phyloP scores from a whole-genome alignment of 2,797 vertebrate genomes.

The Harpagifer antarcticus region DNA sequence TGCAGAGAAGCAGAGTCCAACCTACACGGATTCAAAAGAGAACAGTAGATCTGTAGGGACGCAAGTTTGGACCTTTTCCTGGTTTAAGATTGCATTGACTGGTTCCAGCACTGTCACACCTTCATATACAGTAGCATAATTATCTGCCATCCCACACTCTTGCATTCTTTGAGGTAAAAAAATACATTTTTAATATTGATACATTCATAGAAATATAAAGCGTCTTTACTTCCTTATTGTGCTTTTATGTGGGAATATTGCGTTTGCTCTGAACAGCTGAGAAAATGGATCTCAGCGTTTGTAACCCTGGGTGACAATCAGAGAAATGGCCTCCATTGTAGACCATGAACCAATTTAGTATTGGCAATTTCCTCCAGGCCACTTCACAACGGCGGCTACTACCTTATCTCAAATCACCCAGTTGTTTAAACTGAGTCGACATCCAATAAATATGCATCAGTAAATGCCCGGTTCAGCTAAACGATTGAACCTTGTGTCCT shows the following conservation, averaged over 20 bases:
- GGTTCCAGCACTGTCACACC: conserved; percentile 45
- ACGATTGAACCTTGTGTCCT: conserved; percentile 62
- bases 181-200: conserved; percentile 83
- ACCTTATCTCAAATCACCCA: conserved; percentile 48
- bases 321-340: conserved; percentile 41
- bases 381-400: conserved; percentile 45
- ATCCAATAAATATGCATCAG: conserved; percentile 67
- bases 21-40: conserved; percentile 65
- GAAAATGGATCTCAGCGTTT: conserved; percentile 58
- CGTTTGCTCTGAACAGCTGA: conserved; percentile 60
- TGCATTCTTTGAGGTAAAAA: conserved; percentile 80
- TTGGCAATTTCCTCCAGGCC: conserved; percentile 52
- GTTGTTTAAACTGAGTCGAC: conserved; percentile 56
- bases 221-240: conserved; percentile 72
- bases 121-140: conserved; percentile 46
- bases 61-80: conserved; percentile 50
- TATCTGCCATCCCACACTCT: conserved; percentile 47
- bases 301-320: conserved; percentile 52
- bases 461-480: conserved; percentile 71
- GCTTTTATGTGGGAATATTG: conserved; percentile 80
- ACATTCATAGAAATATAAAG: conserved; percentile 87
- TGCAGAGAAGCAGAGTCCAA: conserved; percentile 71
- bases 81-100: conserved; percentile 66
- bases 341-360: conserved; percentile 55
- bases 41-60: conserved; percentile 56